A percentile compares a stretch with the other conserved stretches of the same genome.
Conservation (phyloP, 2,888 invertebrate species). For the Tribolium freemani region DNA sequence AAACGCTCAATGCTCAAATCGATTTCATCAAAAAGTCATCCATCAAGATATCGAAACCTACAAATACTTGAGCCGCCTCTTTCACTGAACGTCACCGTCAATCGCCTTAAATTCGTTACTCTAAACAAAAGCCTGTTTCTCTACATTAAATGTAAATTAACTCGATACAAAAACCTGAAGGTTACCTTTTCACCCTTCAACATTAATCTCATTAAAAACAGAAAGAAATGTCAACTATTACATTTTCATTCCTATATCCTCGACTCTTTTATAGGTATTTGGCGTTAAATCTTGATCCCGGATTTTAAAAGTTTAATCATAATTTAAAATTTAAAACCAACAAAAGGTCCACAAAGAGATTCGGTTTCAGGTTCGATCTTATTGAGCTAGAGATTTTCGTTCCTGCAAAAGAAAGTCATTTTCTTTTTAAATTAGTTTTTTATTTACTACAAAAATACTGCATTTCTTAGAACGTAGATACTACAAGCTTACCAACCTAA, state of each 20-base stretch:
- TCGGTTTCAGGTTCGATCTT: too few species aligned
- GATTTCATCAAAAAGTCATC: conserved; percentile 30
- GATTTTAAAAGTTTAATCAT: not conserved
- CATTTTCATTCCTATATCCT: too few species aligned
- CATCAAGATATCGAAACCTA: conserved; percentile 26
- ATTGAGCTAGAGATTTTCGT: too few species aligned
- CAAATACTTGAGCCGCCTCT: conserved; percentile 21
- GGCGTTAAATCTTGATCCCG: too few species aligned
- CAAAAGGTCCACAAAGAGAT: too few species aligned
- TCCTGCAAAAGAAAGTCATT: too few species aligned
- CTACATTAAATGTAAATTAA: conserved; percentile 3
- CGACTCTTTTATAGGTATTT: too few species aligned
- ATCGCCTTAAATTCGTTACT: conserved; percentile 15
- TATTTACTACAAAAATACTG: too few species aligned
- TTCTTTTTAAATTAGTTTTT: too few species aligned
- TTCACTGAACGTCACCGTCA: conserved; percentile 13
- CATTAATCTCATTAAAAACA: not conserved
- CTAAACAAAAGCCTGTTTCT: conserved; percentile 2
- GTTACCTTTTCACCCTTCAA: not conserved
- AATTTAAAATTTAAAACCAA: not conserved
- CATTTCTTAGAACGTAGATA: too few species aligned
- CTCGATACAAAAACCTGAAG: not conserved
- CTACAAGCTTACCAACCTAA: too few species aligned
- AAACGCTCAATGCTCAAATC: not conserved
- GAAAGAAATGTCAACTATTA: not conserved